Conservation (phyloP, 2,113 vertebrate genomes). For the Aegotheles bennettii region DNA sequence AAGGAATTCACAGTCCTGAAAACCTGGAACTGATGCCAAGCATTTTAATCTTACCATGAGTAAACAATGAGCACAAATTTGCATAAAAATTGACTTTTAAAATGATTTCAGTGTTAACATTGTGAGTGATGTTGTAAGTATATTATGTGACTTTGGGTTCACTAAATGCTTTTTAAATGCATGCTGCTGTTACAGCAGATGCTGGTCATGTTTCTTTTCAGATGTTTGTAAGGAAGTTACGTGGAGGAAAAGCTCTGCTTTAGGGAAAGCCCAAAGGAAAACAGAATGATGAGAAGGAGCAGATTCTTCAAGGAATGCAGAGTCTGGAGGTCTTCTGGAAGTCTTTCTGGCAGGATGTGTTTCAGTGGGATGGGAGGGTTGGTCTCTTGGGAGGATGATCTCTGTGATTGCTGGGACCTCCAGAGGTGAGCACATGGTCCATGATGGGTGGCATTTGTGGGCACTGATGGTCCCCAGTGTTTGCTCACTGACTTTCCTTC, state of each 20-base stretch:
- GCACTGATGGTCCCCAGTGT: not conserved
- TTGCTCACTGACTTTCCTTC: not conserved
- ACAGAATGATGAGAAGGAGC: not conserved
- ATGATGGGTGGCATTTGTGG: constrained; percentile 14
- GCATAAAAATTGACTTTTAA: not conserved
- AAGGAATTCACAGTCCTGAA: not conserved
- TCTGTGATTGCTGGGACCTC: constrained; percentile 20
- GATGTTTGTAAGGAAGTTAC: not conserved
- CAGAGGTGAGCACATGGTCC: constrained; percentile 39
- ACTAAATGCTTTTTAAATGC: not conserved
- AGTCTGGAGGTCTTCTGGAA: not conserved
- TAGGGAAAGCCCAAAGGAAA: not conserved
- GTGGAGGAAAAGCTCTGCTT: not conserved
- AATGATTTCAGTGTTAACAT: not conserved
- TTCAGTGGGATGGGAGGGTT: not conserved
- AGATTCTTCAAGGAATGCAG: not conserved
- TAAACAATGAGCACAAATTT: not conserved
- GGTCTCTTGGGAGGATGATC: not conserved
- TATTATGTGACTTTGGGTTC: not conserved
- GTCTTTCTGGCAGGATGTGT: fast-evolving
- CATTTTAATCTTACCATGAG: not conserved
- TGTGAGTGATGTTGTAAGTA: not conserved
- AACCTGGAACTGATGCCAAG: not conserved
- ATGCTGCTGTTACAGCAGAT: not conserved
- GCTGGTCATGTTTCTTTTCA: not conserved